Evolutionary conservation across 92 coral and sea anemone genomes (phyloP).

Genomic region (Porites divaricata): DNA sequence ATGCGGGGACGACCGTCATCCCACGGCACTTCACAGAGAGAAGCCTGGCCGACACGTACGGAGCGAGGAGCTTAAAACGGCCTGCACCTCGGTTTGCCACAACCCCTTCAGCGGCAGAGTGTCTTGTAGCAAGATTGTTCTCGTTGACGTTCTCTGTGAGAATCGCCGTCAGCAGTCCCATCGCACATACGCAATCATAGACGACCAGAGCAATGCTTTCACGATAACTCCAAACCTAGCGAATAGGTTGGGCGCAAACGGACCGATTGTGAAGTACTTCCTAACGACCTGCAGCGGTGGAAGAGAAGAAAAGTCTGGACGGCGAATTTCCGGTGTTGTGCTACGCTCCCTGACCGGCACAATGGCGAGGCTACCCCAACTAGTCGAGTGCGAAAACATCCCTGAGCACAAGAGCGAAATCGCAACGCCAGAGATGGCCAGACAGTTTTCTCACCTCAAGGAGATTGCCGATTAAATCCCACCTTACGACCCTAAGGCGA

Average conservation of each 20-base stretch:
- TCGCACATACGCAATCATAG: conserved; percentile 34
- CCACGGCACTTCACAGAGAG: no score
- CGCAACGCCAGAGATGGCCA: conserved; percentile 45
- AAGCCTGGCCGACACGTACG: no score
- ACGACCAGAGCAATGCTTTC: conserved; percentile 57
- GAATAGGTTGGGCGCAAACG: no score
- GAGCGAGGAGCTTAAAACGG: neutral
- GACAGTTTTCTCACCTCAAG: conserved; percentile 38
- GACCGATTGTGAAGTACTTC: no score
- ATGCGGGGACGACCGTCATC: no score
- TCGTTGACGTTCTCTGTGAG: conserved; percentile 19
- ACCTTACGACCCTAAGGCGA: neutral
- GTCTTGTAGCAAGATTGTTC: conserved; percentile 46
- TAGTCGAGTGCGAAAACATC: conserved; percentile 53
- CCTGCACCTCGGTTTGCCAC: conserved; percentile 45
- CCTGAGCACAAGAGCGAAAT: conserved; percentile 49
- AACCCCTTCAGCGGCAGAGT: conserved; percentile 25
- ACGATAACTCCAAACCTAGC: neutral
- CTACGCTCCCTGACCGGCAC: conserved; percentile 16
- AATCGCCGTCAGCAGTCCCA: conserved; percentile 1
- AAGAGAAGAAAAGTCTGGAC: conserved; percentile 46
- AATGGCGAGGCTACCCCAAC: conserved; percentile 18
- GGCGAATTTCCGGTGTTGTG: conserved; percentile 36
- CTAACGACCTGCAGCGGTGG: conserved; percentile 37
- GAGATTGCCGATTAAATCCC: conserved; percentile 44